Conservation (phyloP, 2,888 invertebrate species). For the Cyclophora punctaria region DNA sequence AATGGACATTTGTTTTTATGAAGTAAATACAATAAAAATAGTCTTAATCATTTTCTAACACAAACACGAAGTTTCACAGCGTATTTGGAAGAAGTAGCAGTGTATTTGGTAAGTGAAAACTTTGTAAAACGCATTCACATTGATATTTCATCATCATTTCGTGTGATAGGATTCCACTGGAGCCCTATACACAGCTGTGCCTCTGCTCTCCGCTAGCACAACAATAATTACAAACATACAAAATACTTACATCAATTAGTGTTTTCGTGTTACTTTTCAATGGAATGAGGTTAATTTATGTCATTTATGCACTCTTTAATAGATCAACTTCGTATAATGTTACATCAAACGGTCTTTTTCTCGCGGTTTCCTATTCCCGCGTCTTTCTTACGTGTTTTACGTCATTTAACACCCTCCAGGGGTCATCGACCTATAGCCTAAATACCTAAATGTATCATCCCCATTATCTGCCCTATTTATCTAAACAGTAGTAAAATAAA, state of each 20-base stretch:
- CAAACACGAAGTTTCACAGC: conserved; percentile 6
- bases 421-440: conserved; percentile 6
- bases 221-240: no score
- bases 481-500: no score
- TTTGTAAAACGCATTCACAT: conserved; percentile 4
- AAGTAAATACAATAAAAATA: conserved; percentile 1
- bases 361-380: conserved; percentile 11
- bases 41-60: conserved; percentile 14
- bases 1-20: neutral
- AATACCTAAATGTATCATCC: neutral
- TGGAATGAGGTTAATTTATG: conserved; percentile 9
- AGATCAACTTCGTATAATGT: neutral
- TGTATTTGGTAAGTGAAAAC: conserved; percentile 11
- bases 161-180: neutral
- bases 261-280: conserved; percentile 9
- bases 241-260: conserved; percentile 11
- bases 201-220: no score
- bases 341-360: no score
- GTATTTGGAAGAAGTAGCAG: conserved; percentile 8
- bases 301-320: conserved; percentile 5
- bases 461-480: no score
- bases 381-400: conserved; percentile 6
- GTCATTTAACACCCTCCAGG: conserved; percentile 2
- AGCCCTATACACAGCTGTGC: no score
- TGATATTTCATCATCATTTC: conserved; percentile 3